These are phyloP conservation scores for Acanthisitta chloris DNA, from an alignment of 2,113 vertebrate genomes.

Conservation along the genomic window DNA sequence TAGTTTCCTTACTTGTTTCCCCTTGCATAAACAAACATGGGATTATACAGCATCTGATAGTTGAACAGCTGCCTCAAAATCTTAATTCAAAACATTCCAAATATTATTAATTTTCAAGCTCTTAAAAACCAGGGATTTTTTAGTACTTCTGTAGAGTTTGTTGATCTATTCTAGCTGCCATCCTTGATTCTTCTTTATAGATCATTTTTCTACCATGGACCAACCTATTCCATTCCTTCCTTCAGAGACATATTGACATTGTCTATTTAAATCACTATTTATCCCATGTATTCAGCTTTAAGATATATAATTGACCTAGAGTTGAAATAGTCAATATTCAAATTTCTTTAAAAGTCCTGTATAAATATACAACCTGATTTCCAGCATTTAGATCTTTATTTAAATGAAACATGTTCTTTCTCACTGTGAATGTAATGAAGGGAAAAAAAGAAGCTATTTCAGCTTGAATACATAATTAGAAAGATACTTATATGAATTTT, in stretches of 20 bases:
- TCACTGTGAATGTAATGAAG: conserved; percentile 13
- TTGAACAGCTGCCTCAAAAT: neutral
- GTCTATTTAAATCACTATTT: conserved; percentile 22
- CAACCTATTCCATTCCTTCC: neutral
- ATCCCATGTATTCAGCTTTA: neutral
- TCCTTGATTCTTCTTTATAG: neutral
- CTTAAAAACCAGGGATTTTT: neutral
- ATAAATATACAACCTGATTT: conserved; percentile 32
- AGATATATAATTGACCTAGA: neutral
- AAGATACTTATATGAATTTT: conserved; percentile 10
- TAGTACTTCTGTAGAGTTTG: neutral
- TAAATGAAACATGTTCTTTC: conserved; percentile 22
- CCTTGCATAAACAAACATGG: neutral
- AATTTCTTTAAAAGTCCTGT: conserved; percentile 1
- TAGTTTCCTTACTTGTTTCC: neutral
- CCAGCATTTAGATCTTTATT: conserved; percentile 24
- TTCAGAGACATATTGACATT: neutral
- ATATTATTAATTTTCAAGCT: neutral
- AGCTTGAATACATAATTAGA: conserved; percentile 34
- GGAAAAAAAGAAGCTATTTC: conserved; percentile 19
- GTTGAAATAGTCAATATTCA: neutral
- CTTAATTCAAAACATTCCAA: neutral
- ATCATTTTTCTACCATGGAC: neutral
- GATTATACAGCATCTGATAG: neutral
- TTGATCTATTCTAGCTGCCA: neutral